phyloP scores from a whole-genome alignment of 1,140 invertebrate species.

The Drosophila chauvacae region DNA sequence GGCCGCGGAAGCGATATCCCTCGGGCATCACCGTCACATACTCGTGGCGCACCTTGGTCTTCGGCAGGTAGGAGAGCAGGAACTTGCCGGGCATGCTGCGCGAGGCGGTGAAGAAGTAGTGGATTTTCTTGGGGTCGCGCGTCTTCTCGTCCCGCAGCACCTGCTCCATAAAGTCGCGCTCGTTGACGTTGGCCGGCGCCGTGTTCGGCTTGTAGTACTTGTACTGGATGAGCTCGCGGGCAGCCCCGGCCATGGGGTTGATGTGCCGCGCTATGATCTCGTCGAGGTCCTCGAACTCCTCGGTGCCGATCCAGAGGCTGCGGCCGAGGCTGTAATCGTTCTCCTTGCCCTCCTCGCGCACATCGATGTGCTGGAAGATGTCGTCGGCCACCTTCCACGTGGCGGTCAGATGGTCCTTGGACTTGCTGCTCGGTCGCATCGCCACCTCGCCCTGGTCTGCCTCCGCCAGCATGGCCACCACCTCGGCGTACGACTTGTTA shows the following conservation, averaged over 20 bases:
- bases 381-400: conserved; percentile 99
- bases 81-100: conserved; percentile 98
- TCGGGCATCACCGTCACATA: conserved; percentile 96
- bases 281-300: conserved; percentile 99
- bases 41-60: conserved; percentile 93
- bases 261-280: conserved; percentile 99
- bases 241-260: conserved; percentile 97
- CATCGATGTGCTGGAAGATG: conserved; percentile 98
- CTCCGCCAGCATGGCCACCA: conserved; percentile 94
- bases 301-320: conserved; percentile 92
- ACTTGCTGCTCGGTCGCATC: conserved; percentile 98
- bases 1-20: conserved; percentile 95
- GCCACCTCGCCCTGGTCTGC: conserved; percentile 99
- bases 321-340: conserved; percentile 98
- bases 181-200: conserved; percentile 86
- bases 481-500: conserved; percentile 97
- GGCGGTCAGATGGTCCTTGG: conserved; percentile 97
- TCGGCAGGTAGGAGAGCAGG: conserved; percentile 95
- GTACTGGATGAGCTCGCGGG: conserved; percentile 95
- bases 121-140: conserved; percentile 94
- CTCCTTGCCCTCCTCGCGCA: conserved; percentile 97
- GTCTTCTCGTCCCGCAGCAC: conserved; percentile 93
- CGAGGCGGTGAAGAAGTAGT: conserved; percentile 94
- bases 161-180: conserved; percentile 94
- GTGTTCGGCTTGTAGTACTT: conserved; percentile 94